These are phyloP conservation scores for Anolis sagrei DNA, from an alignment of 2,113 vertebrate genomes.

Conservation along the genomic window DNA sequence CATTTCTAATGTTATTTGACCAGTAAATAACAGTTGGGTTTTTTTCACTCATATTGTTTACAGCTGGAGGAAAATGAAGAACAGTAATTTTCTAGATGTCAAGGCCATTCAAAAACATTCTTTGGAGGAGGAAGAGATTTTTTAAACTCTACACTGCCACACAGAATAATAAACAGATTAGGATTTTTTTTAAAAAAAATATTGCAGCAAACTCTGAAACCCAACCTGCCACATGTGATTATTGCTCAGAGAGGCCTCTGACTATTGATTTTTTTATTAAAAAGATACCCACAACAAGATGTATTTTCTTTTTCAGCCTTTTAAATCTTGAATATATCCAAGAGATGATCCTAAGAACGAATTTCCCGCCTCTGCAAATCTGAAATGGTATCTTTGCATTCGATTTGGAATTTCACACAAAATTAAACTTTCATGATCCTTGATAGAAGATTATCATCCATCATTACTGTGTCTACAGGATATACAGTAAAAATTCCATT, in stretches of 20 bases:
- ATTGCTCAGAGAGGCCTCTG: background rate
- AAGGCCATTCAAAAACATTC: slow-evolving; percentile 36
- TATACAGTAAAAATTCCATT: background rate
- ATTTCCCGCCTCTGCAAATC: background rate
- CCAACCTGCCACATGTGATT: background rate
- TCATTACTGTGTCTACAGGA: background rate
- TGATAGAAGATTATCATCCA: slow-evolving; percentile 8
- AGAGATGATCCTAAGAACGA: background rate
- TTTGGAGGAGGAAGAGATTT: slow-evolving; percentile 4
- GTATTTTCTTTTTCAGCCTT: background rate
- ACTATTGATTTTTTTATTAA: background rate
- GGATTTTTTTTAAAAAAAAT: slow-evolving; percentile 8
- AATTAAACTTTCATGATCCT: background rate
- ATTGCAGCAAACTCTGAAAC: too few species aligned
- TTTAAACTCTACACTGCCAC: slow-evolving; percentile 22
- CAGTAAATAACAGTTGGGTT: slow-evolving; percentile 63
- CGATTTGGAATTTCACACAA: slow-evolving; percentile 48
- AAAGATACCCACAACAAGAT: background rate
- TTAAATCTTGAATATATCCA: background rate
- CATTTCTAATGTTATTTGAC: slow-evolving; percentile 69
- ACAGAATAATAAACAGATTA: slow-evolving; percentile 60
- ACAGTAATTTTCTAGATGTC: slow-evolving; percentile 59
- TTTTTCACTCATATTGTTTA: slow-evolving; percentile 69
- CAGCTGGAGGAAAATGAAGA: slow-evolving; percentile 70
- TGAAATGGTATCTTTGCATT: slow-evolving; percentile 18